Evolutionary conservation across 2,113 vertebrate genomes (phyloP).

Genomic region (Tragelaphus buxtoni): DNA sequence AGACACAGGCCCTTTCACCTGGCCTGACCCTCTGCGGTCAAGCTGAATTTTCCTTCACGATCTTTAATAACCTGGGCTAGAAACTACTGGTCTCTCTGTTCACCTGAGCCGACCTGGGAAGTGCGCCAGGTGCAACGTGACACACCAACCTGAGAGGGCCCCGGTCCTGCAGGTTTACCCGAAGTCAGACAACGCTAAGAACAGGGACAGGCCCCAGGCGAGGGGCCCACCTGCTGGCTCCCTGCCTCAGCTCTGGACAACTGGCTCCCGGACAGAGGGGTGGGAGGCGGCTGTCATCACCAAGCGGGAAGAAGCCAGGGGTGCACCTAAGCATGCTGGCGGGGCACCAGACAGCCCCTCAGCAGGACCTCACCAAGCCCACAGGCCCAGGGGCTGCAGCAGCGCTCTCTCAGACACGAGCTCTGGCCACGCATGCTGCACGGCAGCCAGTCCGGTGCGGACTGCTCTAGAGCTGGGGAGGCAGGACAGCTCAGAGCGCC

Average conservation of each 20-base stretch:
- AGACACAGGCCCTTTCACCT: not conserved
- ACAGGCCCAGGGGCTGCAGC: too few relatives aligned
- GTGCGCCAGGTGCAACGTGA: not conserved
- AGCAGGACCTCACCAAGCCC: not conserved
- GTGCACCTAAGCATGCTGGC: not conserved
- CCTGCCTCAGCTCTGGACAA: not conserved
- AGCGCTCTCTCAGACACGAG: accelerated
- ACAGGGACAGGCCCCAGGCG: not conserved
- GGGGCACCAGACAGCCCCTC: not conserved
- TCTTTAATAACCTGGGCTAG: not conserved
- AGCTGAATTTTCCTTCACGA: not conserved
- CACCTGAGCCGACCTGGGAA: not conserved
- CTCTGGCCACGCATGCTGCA: accelerated
- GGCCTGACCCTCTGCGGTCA: not conserved
- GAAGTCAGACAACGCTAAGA: not conserved
- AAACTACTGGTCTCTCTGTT: not conserved
- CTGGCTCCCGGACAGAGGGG: not conserved
- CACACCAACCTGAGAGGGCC: not conserved
- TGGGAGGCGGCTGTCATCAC: not conserved
- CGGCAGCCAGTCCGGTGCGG: not conserved
- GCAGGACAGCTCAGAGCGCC: not conserved
- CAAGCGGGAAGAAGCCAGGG: not conserved
- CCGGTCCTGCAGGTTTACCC: not conserved
- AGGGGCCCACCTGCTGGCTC: not conserved
- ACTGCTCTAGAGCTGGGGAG: not conserved